phyloP scores from a whole-genome alignment of 2,113 vertebrate species.

The Clarias magur region DNA sequence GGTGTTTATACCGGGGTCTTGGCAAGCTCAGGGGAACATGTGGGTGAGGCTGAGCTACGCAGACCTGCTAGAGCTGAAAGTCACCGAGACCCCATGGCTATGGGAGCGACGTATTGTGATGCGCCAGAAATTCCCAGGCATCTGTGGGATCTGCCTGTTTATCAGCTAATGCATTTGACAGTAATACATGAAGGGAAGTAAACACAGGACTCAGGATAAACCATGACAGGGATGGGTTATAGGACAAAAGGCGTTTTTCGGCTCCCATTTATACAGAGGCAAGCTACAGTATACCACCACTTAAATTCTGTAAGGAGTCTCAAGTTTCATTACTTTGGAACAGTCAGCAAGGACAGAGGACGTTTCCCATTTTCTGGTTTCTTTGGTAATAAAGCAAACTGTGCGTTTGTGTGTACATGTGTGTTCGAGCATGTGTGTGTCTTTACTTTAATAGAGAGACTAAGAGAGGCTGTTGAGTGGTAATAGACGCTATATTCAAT shows the following conservation, averaged over 20 bases:
- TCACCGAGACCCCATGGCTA: conserved; percentile 41
- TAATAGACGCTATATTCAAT: no score
- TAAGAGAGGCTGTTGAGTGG: not conserved
- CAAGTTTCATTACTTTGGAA: not conserved
- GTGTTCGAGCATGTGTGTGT: not conserved
- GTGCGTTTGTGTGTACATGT: conserved; percentile 8
- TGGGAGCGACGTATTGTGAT: conserved; percentile 60
- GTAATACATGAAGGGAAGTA: conserved; percentile 58
- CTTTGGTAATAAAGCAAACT: not conserved
- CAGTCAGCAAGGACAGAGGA: not conserved
- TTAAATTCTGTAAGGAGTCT: not conserved
- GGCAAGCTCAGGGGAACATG: conserved; percentile 63
- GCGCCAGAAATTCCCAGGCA: conserved; percentile 60
- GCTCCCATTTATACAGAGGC: not conserved
- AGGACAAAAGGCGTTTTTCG: not conserved
- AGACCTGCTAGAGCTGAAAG: conserved; percentile 34
- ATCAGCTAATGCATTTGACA: conserved; percentile 47
- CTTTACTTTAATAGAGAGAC: not conserved
- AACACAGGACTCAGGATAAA: conserved; percentile 34
- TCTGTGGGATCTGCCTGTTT: conserved; percentile 43
- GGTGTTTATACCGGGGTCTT: conserved; percentile 59
- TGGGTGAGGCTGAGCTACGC: conserved; percentile 54
- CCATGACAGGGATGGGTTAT: not conserved
- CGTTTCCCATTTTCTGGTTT: not conserved
- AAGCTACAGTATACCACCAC: not conserved